These are phyloP conservation scores for Sinodicranocentrus sp. DNA, from an alignment of 2,888 invertebrate species.

Conservation along the genomic window DNA sequence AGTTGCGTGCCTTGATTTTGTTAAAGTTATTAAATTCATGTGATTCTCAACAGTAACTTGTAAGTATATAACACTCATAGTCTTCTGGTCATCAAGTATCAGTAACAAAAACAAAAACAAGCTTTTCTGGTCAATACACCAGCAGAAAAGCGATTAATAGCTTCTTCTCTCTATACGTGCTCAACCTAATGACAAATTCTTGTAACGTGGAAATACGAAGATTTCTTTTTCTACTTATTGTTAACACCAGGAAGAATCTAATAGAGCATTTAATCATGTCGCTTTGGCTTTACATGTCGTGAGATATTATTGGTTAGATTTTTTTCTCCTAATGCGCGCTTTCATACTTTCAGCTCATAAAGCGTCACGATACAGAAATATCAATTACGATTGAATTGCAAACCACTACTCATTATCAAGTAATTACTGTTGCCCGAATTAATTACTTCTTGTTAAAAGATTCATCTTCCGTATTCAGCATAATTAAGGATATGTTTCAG, in stretches of 20 bases:
- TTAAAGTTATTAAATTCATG: not conserved
- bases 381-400: no score
- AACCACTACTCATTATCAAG: no score
- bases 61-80: not conserved
- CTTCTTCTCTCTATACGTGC: not conserved
- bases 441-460: no score
- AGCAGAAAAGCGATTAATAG: not conserved
- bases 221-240: not conserved
- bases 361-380: no score
- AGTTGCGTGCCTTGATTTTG: no score
- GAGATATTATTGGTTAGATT: no score
- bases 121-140: not conserved
- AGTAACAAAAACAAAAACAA: not conserved
- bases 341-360: no score
- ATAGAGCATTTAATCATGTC: not conserved
- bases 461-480: no score
- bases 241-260: slow-evolving; percentile 32
- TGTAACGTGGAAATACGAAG: not conserved
- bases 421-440: no score
- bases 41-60: not conserved
- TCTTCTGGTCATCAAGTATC: not conserved
- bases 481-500: no score
- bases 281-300: no score
- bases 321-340: no score
- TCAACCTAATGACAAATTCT: slow-evolving; percentile 36